Evolutionary conservation across 1,140 invertebrate genomes (phyloP).

Genomic region (Rhynchophorus ferrugineus): DNA sequence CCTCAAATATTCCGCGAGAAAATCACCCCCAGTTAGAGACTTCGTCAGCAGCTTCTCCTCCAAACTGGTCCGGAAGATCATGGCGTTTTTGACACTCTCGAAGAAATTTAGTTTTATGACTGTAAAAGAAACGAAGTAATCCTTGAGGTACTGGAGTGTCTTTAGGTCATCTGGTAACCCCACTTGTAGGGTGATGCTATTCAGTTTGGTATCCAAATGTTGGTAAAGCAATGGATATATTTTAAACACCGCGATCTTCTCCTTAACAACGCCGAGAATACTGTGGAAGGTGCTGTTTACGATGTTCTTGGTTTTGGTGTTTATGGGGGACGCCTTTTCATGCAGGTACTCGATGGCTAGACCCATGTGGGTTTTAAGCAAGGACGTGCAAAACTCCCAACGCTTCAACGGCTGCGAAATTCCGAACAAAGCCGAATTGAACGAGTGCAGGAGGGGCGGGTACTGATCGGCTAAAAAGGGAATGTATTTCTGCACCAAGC

Average conservation of each 20-base stretch:
- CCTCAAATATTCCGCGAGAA: conserved; percentile 28
- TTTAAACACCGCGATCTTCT: conserved; percentile 27
- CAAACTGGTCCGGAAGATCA: conserved; percentile 34
- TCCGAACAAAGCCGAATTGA: conserved; percentile 45
- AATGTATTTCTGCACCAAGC: conserved; percentile 47
- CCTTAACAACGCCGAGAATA: conserved; percentile 30
- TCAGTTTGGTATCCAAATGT: conserved; percentile 42
- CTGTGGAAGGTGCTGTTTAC: conserved; percentile 39
- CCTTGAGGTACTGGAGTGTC: conserved; percentile 40
- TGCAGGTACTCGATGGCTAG: conserved; percentile 49
- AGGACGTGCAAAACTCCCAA: conserved; percentile 52
- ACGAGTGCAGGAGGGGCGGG: conserved; percentile 46
- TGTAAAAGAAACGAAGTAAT: conserved; percentile 42
- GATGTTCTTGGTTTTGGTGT: conserved; percentile 18
- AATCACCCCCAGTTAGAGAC: conserved; percentile 9
- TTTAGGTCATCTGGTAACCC: conserved; percentile 45
- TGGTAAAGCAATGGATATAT: conserved; percentile 34
- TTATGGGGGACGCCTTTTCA: conserved; percentile 39
- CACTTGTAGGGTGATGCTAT: conserved; percentile 44
- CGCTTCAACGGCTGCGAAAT: conserved; percentile 42
- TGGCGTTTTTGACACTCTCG: conserved; percentile 41
- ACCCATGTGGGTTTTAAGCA: conserved; percentile 46
- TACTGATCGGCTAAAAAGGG: conserved; percentile 51
- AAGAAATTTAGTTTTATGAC: conserved; percentile 48
- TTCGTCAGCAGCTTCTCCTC: conserved; percentile 25